Percentiles rank a stretch among this genome's conserved stretches.
Conservation (phyloP, 2,113 vertebrate genomes). For the Machaerirhynchus nigripectus region DNA sequence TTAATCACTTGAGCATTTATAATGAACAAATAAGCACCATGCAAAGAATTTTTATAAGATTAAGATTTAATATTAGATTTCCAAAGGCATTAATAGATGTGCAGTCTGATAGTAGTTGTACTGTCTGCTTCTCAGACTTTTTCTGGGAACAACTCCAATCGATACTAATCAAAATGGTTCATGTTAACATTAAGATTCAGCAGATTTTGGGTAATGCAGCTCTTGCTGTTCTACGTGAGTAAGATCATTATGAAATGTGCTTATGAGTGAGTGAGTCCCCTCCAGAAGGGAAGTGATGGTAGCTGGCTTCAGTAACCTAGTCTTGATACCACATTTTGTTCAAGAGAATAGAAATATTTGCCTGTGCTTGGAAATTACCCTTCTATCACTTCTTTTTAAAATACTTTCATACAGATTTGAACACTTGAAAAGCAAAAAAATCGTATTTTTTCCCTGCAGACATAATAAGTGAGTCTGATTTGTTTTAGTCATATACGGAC, state of each 20-base stretch:
- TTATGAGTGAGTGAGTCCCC: not conserved
- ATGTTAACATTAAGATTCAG: not conserved
- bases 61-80: not conserved
- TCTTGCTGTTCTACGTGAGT: not conserved
- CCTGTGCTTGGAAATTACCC: not conserved
- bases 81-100: not conserved
- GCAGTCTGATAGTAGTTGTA: not conserved
- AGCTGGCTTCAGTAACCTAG: not conserved
- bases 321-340: not conserved
- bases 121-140: not conserved
- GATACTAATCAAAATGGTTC: not conserved
- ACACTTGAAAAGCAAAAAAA: not conserved
- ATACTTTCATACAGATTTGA: not conserved
- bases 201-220: not conserved
- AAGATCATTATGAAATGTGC: not conserved
- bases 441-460: not conserved
- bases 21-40: not conserved
- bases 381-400: not conserved
- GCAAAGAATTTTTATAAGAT: not conserved
- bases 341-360: not conserved
- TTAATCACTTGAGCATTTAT: not conserved
- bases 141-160: not conserved
- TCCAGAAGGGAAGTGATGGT: not conserved
- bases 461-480: not conserved
- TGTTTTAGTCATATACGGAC: not conserved